phyloP scores from a whole-genome alignment of 2,113 vertebrate species.

The Nesoenas mayeri region DNA sequence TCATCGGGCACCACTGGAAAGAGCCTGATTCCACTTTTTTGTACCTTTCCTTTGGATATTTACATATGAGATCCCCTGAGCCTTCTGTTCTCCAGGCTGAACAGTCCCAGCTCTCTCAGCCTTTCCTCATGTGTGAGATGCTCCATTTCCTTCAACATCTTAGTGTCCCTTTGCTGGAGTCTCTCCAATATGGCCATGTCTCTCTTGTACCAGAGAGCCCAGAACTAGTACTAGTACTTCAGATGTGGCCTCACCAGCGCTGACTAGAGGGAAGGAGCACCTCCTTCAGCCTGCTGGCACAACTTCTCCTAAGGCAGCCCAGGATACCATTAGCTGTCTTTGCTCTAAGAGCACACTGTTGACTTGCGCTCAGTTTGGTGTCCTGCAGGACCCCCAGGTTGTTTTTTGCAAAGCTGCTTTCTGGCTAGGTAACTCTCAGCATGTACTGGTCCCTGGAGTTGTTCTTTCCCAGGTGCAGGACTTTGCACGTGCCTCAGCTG shows the following conservation, averaged over 20 bases:
- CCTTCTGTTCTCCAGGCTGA: neutral
- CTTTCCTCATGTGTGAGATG: neutral
- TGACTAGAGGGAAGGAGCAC: neutral
- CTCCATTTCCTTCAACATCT: neutral
- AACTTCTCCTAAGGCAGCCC: neutral
- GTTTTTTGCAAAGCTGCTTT: too few relatives aligned
- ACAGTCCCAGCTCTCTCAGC: neutral
- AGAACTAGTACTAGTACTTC: neutral
- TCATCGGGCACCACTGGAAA: neutral
- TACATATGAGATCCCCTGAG: neutral
- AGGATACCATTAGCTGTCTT: neutral
- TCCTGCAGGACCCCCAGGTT: too few relatives aligned
- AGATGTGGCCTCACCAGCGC: neutral
- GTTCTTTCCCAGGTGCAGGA: too few relatives aligned
- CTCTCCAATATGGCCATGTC: neutral
- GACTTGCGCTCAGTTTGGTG: too few relatives aligned
- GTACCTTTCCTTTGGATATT: neutral
- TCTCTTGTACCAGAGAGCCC: neutral
- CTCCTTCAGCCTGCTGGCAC: neutral
- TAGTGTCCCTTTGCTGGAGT: neutral
- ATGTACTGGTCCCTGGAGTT: too few relatives aligned
- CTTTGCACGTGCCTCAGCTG: too few relatives aligned
- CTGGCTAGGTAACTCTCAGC: too few relatives aligned
- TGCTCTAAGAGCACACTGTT: neutral
- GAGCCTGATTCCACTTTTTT: neutral